Conservation (phyloP, 2,113 vertebrate genomes). For the Myocastor coypus region DNA sequence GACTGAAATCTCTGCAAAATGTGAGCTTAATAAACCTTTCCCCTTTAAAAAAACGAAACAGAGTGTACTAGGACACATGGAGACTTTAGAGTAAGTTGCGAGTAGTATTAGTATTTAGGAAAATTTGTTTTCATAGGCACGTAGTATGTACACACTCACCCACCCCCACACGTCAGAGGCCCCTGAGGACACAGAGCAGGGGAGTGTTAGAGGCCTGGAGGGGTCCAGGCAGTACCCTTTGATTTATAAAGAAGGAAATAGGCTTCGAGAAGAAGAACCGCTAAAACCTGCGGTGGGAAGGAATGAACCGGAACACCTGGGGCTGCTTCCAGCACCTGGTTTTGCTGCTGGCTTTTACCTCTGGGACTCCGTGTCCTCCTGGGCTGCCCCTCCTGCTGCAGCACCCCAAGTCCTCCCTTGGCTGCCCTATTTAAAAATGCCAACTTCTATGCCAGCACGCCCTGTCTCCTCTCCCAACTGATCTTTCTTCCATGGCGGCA, state of each 20-base stretch:
- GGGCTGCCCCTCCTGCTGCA: not conserved
- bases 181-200: not conserved
- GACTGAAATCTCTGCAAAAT: too few relatives aligned
- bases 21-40: too few relatives aligned
- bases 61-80: not conserved
- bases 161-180: not conserved
- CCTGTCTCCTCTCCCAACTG: not conserved
- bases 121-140: not conserved
- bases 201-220: not conserved
- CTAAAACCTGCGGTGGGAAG: not conserved
- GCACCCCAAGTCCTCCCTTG: not conserved
- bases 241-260: slow-evolving; percentile 16
- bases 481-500: not conserved
- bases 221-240: not conserved
- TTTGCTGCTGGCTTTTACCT: not conserved
- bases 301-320: not conserved
- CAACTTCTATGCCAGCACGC: not conserved
- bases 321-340: not conserved
- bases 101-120: not conserved
- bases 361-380: not conserved
- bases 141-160: not conserved
- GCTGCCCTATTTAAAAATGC: not conserved
- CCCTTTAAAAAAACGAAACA: slow-evolving; percentile 17
- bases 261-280: not conserved
- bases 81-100: not conserved